Conservation (phyloP, 2,888 invertebrate species). For the Parascotia fuliginaria region DNA sequence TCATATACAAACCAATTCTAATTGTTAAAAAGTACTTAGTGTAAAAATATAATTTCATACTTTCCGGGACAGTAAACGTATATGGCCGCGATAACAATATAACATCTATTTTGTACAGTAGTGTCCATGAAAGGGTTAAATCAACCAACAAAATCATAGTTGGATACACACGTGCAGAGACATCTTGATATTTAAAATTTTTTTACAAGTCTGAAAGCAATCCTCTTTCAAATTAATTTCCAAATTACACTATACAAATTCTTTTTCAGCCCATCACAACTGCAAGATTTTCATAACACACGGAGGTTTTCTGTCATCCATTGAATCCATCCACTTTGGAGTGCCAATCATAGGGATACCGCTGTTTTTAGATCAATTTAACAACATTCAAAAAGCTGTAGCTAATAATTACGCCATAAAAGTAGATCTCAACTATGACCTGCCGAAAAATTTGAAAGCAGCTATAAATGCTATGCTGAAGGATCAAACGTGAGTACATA, state of each 20-base stretch:
- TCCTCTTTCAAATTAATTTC: neutral
- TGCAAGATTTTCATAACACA: conserved; percentile 56
- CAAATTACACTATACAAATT: neutral
- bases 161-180: too few relatives aligned
- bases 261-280: conserved; percentile 58
- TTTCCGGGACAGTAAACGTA: too few relatives aligned
- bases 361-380: conserved; percentile 60
- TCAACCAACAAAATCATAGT: too few relatives aligned
- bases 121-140: too few relatives aligned
- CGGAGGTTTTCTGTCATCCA: conserved; percentile 60
- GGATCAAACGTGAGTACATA: conserved; percentile 23
- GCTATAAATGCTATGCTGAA: conserved; percentile 54
- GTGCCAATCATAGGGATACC: conserved; percentile 63
- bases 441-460: conserved; percentile 47
- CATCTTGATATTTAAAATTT: too few relatives aligned
- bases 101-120: too few relatives aligned
- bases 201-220: too few relatives aligned
- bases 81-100: too few relatives aligned
- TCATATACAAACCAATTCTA: too few relatives aligned
- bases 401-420: conserved; percentile 54
- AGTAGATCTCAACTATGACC: conserved; percentile 47
- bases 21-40: too few relatives aligned
- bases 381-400: conserved; percentile 59
- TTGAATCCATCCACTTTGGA: conserved; percentile 60
- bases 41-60: too few relatives aligned